phyloP scores from a whole-genome alignment of 1,140 invertebrate species.

The Hycleus phaleratus region DNA sequence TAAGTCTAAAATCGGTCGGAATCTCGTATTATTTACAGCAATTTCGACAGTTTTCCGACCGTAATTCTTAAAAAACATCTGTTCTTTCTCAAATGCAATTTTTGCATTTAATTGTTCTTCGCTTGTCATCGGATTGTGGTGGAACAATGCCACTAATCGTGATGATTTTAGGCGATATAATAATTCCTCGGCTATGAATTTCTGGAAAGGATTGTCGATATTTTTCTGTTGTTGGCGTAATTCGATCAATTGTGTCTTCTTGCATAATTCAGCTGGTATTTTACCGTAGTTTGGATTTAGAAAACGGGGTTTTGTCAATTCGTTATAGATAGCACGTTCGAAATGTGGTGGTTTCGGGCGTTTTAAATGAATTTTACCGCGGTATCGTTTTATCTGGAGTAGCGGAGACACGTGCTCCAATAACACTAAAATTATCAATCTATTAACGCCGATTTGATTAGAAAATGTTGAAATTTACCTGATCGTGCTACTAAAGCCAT shows the following conservation, averaged over 20 bases:
- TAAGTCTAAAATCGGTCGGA: constrained; percentile 50
- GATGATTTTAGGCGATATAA: constrained; percentile 60
- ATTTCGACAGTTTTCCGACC: constrained; percentile 49
- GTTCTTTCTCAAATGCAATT: constrained; percentile 50
- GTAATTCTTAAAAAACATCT: constrained; percentile 59
- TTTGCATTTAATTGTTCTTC: constrained; percentile 53
- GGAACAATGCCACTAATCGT: constrained; percentile 59
- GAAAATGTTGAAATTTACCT: not conserved
- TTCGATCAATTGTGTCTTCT: constrained; percentile 17
- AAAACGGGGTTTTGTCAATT: constrained; percentile 54
- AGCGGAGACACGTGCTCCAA: constrained; percentile 18
- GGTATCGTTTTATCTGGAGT: constrained; percentile 52
- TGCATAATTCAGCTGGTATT: constrained; percentile 37
- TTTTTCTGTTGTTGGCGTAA: constrained; percentile 10
- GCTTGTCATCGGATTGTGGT: constrained; percentile 56
- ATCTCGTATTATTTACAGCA: constrained; percentile 54
- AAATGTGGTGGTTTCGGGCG: constrained; percentile 59
- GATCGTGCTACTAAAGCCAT: constrained; percentile 14
- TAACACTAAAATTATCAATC: constrained; percentile 20
- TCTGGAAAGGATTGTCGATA: constrained; percentile 56
- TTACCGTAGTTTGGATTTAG: constrained; percentile 38
- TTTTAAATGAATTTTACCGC: constrained; percentile 67
- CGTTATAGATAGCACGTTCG: constrained; percentile 51
- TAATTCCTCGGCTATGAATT: constrained; percentile 60
- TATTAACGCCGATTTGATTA: not conserved